phyloP scores from a whole-genome alignment of 1,140 invertebrate species.

The Argopecten irradians region DNA sequence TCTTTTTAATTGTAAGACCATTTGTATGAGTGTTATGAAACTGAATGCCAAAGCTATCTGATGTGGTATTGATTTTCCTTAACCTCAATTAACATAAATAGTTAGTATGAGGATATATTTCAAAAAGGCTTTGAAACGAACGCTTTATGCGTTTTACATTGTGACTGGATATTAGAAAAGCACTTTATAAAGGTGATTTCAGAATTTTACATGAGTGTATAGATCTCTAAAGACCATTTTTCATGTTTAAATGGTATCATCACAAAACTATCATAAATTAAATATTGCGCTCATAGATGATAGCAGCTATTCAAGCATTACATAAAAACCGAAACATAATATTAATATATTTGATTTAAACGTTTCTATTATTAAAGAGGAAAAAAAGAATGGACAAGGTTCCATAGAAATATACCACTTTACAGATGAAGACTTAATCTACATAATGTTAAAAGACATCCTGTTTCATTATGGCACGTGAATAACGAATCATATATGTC shows the following conservation, averaged over 20 bases:
- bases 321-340: background rate
- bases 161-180: background rate
- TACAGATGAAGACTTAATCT: background rate
- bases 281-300: background rate
- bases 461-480: background rate
- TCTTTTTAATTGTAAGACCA: no score
- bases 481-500: background rate
- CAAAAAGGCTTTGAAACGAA: background rate
- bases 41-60: background rate
- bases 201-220: background rate
- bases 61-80: background rate
- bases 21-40: no score
- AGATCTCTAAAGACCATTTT: background rate
- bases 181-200: background rate
- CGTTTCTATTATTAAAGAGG: background rate
- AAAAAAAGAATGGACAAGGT: background rate
- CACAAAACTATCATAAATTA: background rate
- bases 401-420: background rate
- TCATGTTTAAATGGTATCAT: background rate
- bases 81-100: background rate
- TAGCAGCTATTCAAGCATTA: background rate
- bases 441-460: background rate
- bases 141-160: background rate
- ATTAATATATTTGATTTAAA: background rate
- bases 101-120: background rate